Conservation (phyloP, 1,140 invertebrate genomes). For the Patella vulgata region DNA sequence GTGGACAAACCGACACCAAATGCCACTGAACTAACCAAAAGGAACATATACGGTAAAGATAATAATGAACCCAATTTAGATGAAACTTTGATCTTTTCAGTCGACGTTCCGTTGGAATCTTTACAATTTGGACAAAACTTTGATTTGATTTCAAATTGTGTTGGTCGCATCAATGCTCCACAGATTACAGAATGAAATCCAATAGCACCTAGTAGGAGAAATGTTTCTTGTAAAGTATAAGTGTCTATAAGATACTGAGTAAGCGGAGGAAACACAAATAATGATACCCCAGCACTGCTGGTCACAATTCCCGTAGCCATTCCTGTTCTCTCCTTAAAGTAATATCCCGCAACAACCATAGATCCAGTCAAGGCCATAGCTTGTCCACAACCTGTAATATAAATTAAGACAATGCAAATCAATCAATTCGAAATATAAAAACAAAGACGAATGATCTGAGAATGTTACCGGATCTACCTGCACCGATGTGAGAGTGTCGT, state of each 20-base stretch:
- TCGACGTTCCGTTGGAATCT: no score
- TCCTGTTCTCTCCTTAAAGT: constrained; percentile 87
- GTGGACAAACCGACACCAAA: no score
- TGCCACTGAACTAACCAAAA: no score
- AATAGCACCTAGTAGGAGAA: constrained; percentile 87
- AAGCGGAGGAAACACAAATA: constrained; percentile 77
- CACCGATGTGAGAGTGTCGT: no score
- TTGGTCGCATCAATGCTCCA: constrained; percentile 30
- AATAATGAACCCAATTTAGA: no score
- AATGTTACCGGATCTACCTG: no score
- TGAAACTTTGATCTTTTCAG: no score
- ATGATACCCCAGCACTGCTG: constrained; percentile 88
- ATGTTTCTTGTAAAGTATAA: constrained; percentile 77
- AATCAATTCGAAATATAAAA: no score
- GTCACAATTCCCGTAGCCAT: constrained; percentile 89
- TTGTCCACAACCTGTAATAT: constrained; percentile 35
- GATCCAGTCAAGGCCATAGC: constrained; percentile 27
- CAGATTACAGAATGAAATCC: constrained; percentile 71
- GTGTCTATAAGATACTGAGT: constrained; percentile 72
- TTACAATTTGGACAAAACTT: no score
- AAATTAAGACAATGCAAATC: constrained; percentile 11
- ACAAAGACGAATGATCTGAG: no score
- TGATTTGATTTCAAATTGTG: constrained; percentile 1
- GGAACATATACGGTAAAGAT: no score
- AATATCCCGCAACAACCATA: constrained; percentile 75